A percentile compares a stretch with the other conserved stretches of the same genome.
Evolutionary conservation across 2,113 vertebrate species (phyloP).

Genomic region (Ochotona princeps): DNA sequence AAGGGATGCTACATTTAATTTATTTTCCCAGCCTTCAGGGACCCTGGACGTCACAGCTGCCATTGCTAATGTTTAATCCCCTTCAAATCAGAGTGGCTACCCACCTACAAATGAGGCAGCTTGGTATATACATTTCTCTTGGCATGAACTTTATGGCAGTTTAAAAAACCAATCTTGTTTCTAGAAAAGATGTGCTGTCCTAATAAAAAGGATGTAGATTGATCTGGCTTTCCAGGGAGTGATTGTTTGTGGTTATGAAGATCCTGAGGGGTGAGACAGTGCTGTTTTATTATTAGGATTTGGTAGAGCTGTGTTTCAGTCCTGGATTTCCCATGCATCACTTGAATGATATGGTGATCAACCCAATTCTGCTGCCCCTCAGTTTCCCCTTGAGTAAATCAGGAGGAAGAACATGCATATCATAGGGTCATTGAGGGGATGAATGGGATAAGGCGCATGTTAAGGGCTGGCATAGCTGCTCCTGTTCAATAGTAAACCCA

Average conservation of each 20-base stretch:
- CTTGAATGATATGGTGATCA: not conserved
- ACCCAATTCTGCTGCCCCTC: not conserved
- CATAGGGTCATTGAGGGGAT: not conserved
- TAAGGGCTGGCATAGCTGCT: not conserved
- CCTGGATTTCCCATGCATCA: not conserved
- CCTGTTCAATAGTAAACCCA: not conserved
- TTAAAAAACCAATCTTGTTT: constrained; percentile 58
- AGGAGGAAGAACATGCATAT: not conserved
- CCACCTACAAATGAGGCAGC: constrained; percentile 38
- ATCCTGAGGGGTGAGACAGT: not conserved
- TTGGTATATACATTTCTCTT: constrained; percentile 48
- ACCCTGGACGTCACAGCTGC: constrained; percentile 41
- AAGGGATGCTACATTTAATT: constrained; percentile 30
- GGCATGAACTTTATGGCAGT: not conserved
- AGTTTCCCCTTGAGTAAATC: constrained; percentile 28
- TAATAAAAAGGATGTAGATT: not conserved
- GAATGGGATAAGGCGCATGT: no score
- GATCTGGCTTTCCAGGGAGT: not conserved
- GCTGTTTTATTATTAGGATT: not conserved
- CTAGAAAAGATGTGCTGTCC: constrained; percentile 31
- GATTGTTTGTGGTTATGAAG: not conserved
- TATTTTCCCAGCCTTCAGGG: constrained; percentile 12
- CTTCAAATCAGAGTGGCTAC: constrained; percentile 56
- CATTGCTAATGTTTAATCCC: constrained; percentile 36
- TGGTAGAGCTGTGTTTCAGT: not conserved